These are phyloP conservation scores for Caradrina clavipalpis DNA, from an alignment of 2,888 invertebrate species.

Conservation along the genomic window DNA sequence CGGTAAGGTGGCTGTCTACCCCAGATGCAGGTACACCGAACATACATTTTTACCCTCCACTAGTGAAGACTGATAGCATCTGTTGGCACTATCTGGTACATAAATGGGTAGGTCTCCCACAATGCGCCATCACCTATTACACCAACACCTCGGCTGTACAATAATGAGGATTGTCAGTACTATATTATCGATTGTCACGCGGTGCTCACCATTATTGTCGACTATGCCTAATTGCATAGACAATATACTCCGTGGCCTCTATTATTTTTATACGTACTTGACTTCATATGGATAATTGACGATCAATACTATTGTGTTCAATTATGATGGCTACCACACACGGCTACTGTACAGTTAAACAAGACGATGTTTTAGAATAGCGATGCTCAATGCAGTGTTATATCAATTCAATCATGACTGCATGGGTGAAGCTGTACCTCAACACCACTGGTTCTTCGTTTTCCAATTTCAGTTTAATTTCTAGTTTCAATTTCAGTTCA, in stretches of 20 bases:
- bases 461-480: too few relatives aligned
- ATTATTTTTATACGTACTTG: slow-evolving; percentile 12
- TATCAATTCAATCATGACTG: too few relatives aligned
- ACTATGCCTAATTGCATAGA: slow-evolving; percentile 43
- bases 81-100: too few relatives aligned
- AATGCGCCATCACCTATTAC: too few relatives aligned
- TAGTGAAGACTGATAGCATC: too few relatives aligned
- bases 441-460: too few relatives aligned
- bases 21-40: background rate
- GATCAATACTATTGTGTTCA: slow-evolving; percentile 39
- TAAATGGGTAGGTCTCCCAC: background rate
- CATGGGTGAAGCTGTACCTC: too few relatives aligned
- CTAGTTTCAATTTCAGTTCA: too few relatives aligned
- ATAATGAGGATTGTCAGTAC: background rate
- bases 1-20: background rate
- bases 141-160: too few relatives aligned
- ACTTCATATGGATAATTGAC: slow-evolving; percentile 29
- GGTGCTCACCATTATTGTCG: slow-evolving; percentile 7
- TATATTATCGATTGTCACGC: slow-evolving; percentile 26
- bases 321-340: slow-evolving; percentile 16
- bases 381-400: too few relatives aligned
- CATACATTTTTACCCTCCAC: too few relatives aligned
- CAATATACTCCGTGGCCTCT: slow-evolving; percentile 21
- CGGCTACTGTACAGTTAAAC: background rate
- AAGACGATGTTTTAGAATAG: background rate